Evolutionary conservation across 2,113 vertebrate genomes (phyloP).

Genomic region (Eurypyga helias): DNA sequence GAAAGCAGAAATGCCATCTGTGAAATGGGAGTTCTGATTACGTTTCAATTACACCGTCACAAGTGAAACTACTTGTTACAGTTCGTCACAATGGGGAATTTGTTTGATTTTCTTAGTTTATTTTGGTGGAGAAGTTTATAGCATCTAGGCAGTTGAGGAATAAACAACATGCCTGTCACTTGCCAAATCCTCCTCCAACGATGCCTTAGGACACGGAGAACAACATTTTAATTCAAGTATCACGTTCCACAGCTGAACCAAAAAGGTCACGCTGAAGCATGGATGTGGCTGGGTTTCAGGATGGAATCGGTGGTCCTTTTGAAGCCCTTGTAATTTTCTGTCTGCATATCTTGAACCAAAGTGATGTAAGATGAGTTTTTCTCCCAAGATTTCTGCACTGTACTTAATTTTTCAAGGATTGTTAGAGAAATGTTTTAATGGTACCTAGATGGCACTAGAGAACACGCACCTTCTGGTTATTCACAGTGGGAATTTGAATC

Average conservation of each 20-base stretch:
- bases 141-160: neutral
- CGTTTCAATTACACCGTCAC: neutral
- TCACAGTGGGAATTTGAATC: neutral
- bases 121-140: conserved; percentile 32
- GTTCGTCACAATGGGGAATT: neutral
- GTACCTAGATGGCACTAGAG: neutral
- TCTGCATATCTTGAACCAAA: neutral
- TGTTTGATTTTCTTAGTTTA: neutral
- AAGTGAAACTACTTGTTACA: neutral
- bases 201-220: neutral
- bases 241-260: neutral
- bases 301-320: neutral
- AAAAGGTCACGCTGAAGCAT: neutral
- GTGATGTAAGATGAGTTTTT: neutral
- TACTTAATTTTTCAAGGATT: neutral
- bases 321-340: neutral
- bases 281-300: neutral
- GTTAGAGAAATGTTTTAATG: neutral
- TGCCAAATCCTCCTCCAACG: conserved; percentile 1
- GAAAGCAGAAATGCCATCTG: neutral
- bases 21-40: neutral
- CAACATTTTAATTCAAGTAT: neutral
- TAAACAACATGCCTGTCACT: neutral
- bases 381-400: neutral
- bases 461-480: neutral